Conservation (phyloP, 2,888 invertebrate genomes). For the Nymphalis c-album region DNA sequence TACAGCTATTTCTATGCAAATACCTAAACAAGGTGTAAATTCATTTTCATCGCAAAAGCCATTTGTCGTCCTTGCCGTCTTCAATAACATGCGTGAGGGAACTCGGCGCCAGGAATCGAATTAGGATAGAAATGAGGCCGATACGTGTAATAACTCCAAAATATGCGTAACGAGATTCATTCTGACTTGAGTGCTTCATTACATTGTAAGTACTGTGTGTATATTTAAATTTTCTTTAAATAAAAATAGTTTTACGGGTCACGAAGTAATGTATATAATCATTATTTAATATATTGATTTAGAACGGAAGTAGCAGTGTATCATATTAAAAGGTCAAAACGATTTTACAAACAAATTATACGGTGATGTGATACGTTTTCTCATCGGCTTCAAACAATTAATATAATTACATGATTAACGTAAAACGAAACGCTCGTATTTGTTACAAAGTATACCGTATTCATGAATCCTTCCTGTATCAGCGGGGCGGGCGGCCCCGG, state of each 20-base stretch:
- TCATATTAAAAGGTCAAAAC: too few species aligned
- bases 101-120: slow-evolving; percentile 23
- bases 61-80: slow-evolving; percentile 26
- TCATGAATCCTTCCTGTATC: slow-evolving; percentile 16
- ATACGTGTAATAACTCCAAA: slow-evolving; percentile 34
- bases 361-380: too few species aligned
- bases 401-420: too few species aligned
- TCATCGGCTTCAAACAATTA: not conserved
- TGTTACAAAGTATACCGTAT: slow-evolving; percentile 20
- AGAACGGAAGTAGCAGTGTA: too few species aligned
- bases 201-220: not conserved
- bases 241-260: not conserved
- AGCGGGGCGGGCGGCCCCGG: slow-evolving; percentile 7
- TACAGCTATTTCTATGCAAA: slow-evolving; percentile 30
- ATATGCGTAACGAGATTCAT: slow-evolving; percentile 22
- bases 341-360: too few species aligned
- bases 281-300: too few species aligned
- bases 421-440: slow-evolving; percentile 1
- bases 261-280: too few species aligned
- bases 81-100: slow-evolving; percentile 25
- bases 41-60: slow-evolving; percentile 30
- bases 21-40: slow-evolving; percentile 33
- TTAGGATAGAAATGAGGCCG: slow-evolving; percentile 27
- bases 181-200: slow-evolving; percentile 2
- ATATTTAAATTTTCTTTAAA: not conserved